Conservation (phyloP, 1,140 invertebrate species). For the Drosophila pachea region DNA sequence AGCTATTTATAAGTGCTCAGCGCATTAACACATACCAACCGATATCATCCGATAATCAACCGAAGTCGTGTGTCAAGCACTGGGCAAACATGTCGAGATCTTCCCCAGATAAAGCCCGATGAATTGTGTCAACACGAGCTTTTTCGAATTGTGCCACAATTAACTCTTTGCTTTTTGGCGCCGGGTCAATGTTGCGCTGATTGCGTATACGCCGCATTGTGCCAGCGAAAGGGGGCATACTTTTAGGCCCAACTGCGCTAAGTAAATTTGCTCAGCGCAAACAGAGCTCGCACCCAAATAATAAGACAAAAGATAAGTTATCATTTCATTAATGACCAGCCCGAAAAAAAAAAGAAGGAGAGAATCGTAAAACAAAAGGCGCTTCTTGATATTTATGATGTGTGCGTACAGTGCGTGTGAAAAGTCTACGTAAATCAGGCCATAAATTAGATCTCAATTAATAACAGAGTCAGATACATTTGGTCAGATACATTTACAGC, state of each 20-base stretch:
- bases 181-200: conserved; percentile 27
- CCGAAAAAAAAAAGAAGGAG: neutral
- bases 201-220: conserved; percentile 39
- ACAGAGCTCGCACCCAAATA: conserved; percentile 18
- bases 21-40: too few species aligned
- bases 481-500: neutral
- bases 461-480: neutral
- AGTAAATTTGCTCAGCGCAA: conserved; percentile 54
- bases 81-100: too few species aligned
- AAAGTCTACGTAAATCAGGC: conserved; percentile 7
- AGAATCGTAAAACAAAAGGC: conserved; percentile 11
- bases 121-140: neutral
- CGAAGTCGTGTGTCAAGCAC: too few species aligned
- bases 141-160: neutral
- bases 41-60: too few species aligned
- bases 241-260: conserved; percentile 61
- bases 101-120: neutral
- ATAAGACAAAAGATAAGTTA: conserved; percentile 53
- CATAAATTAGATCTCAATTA: conserved; percentile 5
- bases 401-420: conserved; percentile 23
- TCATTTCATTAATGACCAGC: conserved; percentile 33
- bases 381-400: conserved; percentile 21
- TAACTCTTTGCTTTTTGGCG: conserved; percentile 1
- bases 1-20: too few species aligned
- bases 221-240: conserved; percentile 53